Evolutionary conservation across 2,888 invertebrate species (phyloP), one percentile per base, ranked within the genome.

Genomic region (Chloromyia formosa): DNA sequence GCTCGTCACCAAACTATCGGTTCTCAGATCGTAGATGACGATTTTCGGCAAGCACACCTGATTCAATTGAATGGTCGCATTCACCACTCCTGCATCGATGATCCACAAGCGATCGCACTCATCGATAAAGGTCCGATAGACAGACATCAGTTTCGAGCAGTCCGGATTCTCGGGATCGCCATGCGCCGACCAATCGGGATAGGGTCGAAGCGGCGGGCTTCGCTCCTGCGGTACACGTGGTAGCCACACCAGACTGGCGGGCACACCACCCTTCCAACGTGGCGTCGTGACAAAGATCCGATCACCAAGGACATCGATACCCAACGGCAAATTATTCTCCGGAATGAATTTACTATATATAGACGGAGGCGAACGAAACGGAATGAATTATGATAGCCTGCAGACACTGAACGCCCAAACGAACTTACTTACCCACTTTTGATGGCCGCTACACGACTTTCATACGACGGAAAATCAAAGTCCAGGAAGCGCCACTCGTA

Each of bases 71-170:
- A 89, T 88, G 16, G 90, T 90, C 0, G 90, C 88, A 79, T 94
- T 89, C 2, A 92, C 89, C 81, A 92, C 90, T 0, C 94, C 94
- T 0, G 93, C 92, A 83, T 94, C 94, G 75, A 94, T 85, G 0
- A 93, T 89, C 94, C 94, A 94, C 3, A 94, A 86, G 53, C 93
- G 88, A 64, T 91, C 90, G 78, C 94, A 94, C 0, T 88, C 86
- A 82, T 94, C 94, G 0, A 91, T 89, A 79, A 89, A 89, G 61
- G 93, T 86, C 23, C 94, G 88, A 81, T 94, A 94, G 0, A 94
- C 93, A 1, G 94, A 94, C 0, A 91, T 92, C 49, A 94, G 83
- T 49, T 91, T 90, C 1, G 88, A 87, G 80, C 94, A 94, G 74
- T 89, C 87, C 23, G 83, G 82, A 62, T 80, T 81, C 18, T 82